Evolutionary conservation across 1,140 invertebrate species (phyloP).

Genomic region (Drosophila varians): DNA sequence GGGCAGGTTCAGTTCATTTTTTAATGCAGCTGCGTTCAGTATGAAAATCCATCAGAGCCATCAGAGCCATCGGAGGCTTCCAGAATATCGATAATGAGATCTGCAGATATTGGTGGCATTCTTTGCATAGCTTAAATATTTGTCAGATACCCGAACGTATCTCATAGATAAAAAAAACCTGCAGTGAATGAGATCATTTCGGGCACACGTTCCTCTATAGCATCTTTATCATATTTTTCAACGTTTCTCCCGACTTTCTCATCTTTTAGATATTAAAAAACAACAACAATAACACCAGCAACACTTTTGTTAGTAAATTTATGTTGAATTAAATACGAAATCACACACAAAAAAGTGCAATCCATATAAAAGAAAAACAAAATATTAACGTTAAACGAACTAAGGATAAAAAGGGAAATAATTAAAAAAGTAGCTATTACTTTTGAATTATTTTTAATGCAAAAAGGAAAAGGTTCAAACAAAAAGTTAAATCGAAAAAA

Average conservation of each 20-base stretch:
- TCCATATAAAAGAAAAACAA: conserved; percentile 46
- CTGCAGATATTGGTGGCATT: conserved; percentile 18
- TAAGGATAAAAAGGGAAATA: conserved; percentile 47
- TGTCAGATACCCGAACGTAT: conserved; percentile 34
- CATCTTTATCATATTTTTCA: conserved; percentile 27
- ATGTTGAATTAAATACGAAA: conserved; percentile 73
- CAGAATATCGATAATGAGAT: neutral
- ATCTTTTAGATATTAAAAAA: conserved; percentile 68
- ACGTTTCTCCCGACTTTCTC: conserved; percentile 18
- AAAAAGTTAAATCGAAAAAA: conserved; percentile 32
- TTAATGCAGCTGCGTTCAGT: conserved; percentile 40
- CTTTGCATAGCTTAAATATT: conserved; percentile 57
- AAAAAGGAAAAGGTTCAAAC: conserved; percentile 39
- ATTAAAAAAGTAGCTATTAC: conserved; percentile 79
- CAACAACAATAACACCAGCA: conserved; percentile 55
- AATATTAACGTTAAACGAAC: conserved; percentile 55
- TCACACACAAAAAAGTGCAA: conserved; percentile 68
- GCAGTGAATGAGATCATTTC: conserved; percentile 42
- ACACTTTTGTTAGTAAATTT: conserved; percentile 80
- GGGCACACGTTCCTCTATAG: conserved; percentile 50
- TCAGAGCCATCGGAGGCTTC: conserved; percentile 1
- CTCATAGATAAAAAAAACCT: conserved; percentile 45
- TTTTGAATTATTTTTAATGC: conserved; percentile 77
- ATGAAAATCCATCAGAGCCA: conserved; percentile 45
- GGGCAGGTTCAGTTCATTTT: conserved; percentile 46